phyloP scores from a whole-genome alignment of 1,140 invertebrate genomes.

The Scaptomyza montana region DNA sequence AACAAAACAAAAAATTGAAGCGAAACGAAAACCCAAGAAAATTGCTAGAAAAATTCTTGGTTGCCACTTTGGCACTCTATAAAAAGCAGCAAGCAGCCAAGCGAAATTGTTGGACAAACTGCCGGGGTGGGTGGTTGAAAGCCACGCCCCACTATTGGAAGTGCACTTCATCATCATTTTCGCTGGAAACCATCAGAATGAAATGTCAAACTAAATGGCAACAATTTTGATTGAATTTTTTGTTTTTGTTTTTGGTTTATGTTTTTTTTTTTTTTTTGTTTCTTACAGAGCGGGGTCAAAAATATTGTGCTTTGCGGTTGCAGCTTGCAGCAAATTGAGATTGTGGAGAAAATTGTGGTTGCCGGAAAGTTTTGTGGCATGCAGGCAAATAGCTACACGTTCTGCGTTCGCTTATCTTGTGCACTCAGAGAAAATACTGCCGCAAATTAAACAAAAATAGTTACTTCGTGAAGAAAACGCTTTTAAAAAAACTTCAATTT shows the following conservation, averaged over 20 bases:
- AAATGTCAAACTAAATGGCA: constrained; percentile 82
- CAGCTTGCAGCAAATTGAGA: constrained; percentile 7
- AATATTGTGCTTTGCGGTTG: constrained; percentile 35
- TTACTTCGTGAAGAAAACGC: too few species aligned
- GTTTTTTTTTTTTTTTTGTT: too few species aligned
- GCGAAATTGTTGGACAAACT: constrained; percentile 32
- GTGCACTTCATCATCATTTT: constrained; percentile 76
- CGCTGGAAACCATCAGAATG: constrained; percentile 65
- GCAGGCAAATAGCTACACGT: constrained; percentile 66
- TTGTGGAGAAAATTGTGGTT: constrained; percentile 6
- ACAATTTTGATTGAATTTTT: constrained; percentile 82
- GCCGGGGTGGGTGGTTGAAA: not conserved
- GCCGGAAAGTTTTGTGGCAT: constrained; percentile 24
- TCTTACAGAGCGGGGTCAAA: not conserved
- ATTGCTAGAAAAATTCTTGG: constrained; percentile 55
- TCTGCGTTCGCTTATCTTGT: constrained; percentile 6
- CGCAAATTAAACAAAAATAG: too few species aligned
- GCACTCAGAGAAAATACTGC: not conserved
- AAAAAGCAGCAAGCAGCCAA: constrained; percentile 47
- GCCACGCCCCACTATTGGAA: constrained; percentile 51
- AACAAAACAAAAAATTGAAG: not conserved
- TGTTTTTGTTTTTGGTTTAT: constrained; percentile 14
- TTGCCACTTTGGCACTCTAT: constrained; percentile 63
- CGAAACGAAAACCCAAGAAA: constrained; percentile 17
- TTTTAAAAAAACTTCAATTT: too few species aligned